Evolutionary conservation across 2,888 invertebrate genomes (phyloP), one percentile per base, ranked within the genome.

Genomic region (Nomada ruficornis): DNA sequence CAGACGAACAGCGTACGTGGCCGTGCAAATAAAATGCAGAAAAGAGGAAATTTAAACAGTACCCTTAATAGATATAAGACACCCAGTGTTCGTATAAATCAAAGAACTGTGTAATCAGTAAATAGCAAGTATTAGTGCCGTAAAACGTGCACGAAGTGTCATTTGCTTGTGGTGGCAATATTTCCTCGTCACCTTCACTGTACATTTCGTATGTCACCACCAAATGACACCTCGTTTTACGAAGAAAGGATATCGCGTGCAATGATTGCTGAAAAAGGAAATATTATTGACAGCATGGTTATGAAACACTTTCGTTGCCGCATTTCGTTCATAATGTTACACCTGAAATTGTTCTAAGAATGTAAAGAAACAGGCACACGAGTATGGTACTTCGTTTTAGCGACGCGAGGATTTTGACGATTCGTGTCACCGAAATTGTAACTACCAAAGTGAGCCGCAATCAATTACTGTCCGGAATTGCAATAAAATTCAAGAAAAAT

Each of bases 71-170:
- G 84, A 88, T 76, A 78, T 74, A 72, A 80, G 82, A 42, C 69
- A 82, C 68, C 80, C 88, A 68, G 83, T 88, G 63, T 89, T 86
- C 78, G 85, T 84, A 80, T 88, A 79, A 85, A 59, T 57, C 62
- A 59, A 69, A 64, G 59, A 67, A 73, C 69, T 73, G 29, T 72
- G 15, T 70, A 50, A 73, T 69, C 74, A 29, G 11, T 75, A 59
- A 69, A 47, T 42, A 60, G 52, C 54, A 44, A 64, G 29, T 67
- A 52, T 20, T 67, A 60, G 72, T 65, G 55, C 69, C 65, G 70
- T 82, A 72, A n/a, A 71, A 71, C 76, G 85, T 80, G 75, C n/a
- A 36, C 47, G 55, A 59, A 64, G 71, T 69, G 77, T 74, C 72
- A 47, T 63, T 83, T 60, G 62, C 57, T 77, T 74, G 77, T 68